Evolutionary conservation across 1,140 invertebrate genomes (phyloP), one percentile per base, ranked within the genome.

Genomic region (Lepidurus apus): DNA sequence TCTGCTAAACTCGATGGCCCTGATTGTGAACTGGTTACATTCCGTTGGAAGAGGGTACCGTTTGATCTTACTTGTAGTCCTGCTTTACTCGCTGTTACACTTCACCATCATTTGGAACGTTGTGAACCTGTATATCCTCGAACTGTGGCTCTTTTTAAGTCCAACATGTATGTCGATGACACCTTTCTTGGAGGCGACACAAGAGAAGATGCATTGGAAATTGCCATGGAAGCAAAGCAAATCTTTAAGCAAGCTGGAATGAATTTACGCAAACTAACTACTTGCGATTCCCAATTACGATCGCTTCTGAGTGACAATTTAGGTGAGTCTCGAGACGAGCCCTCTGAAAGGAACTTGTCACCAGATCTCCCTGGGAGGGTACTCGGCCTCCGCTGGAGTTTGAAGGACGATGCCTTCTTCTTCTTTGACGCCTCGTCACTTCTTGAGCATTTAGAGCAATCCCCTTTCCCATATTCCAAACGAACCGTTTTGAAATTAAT

Each of bases 231-330:
- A 47, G 45, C 81, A 17, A 81, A 47, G 17, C 74, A 47, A 44
- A 73, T 82, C 0, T 81, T 84, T 79, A 53, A n/a, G 9, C 21
- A 77, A 17, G 83, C 80, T 8, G 76, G 75, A 24, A 84, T 85
- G 77, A 81, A 84, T 34, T 26, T 85, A 9, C 42, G 83, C 79
- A 79, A 81, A 43, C 84, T 82, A 83, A 8, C 73, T 13, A 7
- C 17, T 24, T 78, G 74, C 34, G 81, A 85, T 74, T 82, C 80
- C 1, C 1, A 47, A 47, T 1, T 47, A n/a, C 45, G 45, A 9
- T 47, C 45, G 8, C 45, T 47, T 47, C 17, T 47, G 45, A 17
- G 9, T 1, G 17, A 1, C 17, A 47, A 47, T 9, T 47, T 47
- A 17, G 45, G 45, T 11, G 45, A 1, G 17, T 47, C 45, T 47